Conservation (phyloP, 2,113 vertebrate species). For the Columba livia region DNA sequence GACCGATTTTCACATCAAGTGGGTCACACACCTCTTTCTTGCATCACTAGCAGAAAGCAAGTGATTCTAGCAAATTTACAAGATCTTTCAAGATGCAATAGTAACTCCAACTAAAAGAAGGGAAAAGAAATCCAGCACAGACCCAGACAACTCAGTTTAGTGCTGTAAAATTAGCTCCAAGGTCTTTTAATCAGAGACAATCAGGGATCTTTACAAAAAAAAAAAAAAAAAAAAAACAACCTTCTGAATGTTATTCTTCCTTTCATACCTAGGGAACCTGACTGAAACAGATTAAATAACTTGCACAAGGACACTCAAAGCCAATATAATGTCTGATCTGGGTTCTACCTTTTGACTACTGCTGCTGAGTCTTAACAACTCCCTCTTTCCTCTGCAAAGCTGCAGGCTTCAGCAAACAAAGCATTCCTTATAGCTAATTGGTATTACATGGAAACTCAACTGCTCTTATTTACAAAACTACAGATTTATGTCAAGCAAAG, state of each 20-base stretch:
- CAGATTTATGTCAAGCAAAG: slow-evolving; percentile 85
- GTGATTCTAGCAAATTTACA: background rate
- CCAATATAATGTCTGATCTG: background rate
- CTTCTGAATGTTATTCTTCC: background rate
- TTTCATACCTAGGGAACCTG: background rate
- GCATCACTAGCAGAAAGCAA: background rate
- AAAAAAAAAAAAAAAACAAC: background rate
- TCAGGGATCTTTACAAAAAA: background rate
- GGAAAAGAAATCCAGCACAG: background rate
- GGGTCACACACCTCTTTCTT: background rate
- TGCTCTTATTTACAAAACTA: slow-evolving; percentile 84
- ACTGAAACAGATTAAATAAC: background rate
- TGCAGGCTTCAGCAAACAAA: slow-evolving; percentile 79
- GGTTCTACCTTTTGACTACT: background rate
- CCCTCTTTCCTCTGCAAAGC: slow-evolving; percentile 49
- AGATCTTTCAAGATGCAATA: background rate
- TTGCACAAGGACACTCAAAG: background rate
- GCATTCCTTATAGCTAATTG: slow-evolving; percentile 80
- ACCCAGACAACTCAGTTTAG: background rate
- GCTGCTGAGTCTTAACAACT: slow-evolving; percentile 29
- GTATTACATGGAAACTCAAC: slow-evolving; percentile 77
- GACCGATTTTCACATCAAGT: background rate
- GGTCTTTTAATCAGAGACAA: background rate
- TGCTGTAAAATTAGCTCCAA: background rate
- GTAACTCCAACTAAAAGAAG: background rate